phyloP scores from a whole-genome alignment of 35 echinoderm and acorn worm genomes.

The Patiria miniata region DNA sequence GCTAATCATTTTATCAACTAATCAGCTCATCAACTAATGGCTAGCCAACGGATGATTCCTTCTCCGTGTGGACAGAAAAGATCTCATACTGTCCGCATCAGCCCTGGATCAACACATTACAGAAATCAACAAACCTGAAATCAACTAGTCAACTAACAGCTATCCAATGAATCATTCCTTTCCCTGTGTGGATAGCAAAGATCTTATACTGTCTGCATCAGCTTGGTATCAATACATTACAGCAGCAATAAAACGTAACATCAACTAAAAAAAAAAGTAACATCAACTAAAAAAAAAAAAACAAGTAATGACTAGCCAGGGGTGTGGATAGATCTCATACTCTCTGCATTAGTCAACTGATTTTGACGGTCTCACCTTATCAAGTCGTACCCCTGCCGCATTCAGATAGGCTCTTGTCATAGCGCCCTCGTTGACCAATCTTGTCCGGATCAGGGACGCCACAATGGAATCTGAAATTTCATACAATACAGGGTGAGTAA shows the following conservation, averaged over 20 bases:
- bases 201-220: constrained; percentile 74
- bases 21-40: background rate
- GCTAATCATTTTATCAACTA: too few relatives aligned
- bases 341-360: background rate
- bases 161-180: constrained; percentile 83
- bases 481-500: background rate
- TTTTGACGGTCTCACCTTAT: constrained; percentile 18
- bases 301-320: too few relatives aligned
- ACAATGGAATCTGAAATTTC: background rate
- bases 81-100: constrained; percentile 78
- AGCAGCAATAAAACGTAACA: background rate
- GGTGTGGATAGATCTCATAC: too few relatives aligned
- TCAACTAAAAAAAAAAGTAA: too few relatives aligned
- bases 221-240: constrained; percentile 23
- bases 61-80: constrained; percentile 78
- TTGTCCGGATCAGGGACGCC: constrained; percentile 20
- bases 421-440: constrained; percentile 20
- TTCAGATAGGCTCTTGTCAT: constrained; percentile 23
- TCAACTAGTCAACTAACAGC: background rate
- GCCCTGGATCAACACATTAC: too few relatives aligned
- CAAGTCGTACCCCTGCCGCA: constrained; percentile 8
- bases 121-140: background rate
- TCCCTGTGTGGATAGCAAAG: constrained; percentile 72
- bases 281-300: too few relatives aligned
- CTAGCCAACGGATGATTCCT: constrained; percentile 83